Evolutionary conservation across 2,888 invertebrate genomes (phyloP), one percentile per base, ranked within the genome.

Genomic region (Lycophotia porphyrea): DNA sequence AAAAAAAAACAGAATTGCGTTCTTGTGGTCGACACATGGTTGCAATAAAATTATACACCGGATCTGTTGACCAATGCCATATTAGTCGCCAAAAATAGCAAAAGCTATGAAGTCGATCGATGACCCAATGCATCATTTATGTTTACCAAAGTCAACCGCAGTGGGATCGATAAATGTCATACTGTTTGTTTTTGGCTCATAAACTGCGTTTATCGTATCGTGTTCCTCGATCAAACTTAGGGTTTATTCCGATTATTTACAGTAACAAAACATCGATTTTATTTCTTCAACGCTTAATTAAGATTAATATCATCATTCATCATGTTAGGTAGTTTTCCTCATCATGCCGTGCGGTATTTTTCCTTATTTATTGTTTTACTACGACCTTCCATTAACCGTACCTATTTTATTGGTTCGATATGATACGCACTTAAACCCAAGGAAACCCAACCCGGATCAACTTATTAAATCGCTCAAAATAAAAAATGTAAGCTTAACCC

Each of bases 141-240:
- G 73, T 69, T 84, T 82, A 77, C 73, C 78, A 44, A 64, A 74
- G 63, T 61, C 68, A 79, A 73, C 55, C 74, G 79, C 76, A 80
- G 44, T 67, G 24, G 24, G 34, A 71, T 81, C 79, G 66, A 80
- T 82, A 74, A 13, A 70, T 68, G 64, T 70, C 49, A 71, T 27
- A 58, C 74, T 55, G 74, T 81, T 76, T 68, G 71, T 74, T 69
- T 74, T 67, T 74, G 49, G 42, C 61, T 61, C 58, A 42, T 82
- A 81, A 81, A 73, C 66, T 42, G 52, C 36, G 58, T 70, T 49
- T 55, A 36, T 36, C 47, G 68, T 55, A 36, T 36, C 47, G 68
- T 65, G 73, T n/a, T n/a, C 44, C 27, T 71, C 60, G 55, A 64
- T 74, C 24, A 27, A 55, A 64, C 64, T 55, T 65, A 47, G 24